Evolutionary conservation across 2,888 invertebrate genomes (phyloP), one percentile per base, ranked within the genome.

Genomic region (Cheilosia vulpina): DNA sequence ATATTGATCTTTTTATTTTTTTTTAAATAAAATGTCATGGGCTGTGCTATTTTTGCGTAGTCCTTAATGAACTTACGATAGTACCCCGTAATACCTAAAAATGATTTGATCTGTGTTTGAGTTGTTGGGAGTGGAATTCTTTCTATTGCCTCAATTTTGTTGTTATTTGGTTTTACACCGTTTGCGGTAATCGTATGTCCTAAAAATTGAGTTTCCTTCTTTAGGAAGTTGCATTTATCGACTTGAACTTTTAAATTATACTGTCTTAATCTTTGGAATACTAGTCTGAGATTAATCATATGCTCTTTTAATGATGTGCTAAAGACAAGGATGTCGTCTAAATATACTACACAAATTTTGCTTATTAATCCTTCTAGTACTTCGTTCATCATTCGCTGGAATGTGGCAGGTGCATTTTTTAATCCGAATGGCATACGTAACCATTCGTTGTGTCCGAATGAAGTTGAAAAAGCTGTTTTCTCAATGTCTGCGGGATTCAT

Each of bases 111-210:
- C 73, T 89, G 63, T 73, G 87, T 89, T 57, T 63, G 58, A 15
- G 84, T 89, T 72, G 79, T 87, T 7, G 87, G 88, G 4, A 89
- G 65, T n/a, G 87, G 85, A 34, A 85, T 88, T 19, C 89, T 87
- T 53, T n/a, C 13, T 89, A 87, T 9, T 81, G 83, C 63, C 17
- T 87, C 78, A 1, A 88, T 88, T 84, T 90, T 90, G 2, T 87
- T 81, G 1, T 88, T 89, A 66, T 90, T 89, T 5, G 90, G 89
- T 69, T 80, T 88, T 17, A 89, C 87, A 15, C 88, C 89, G 0
- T 90, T 88, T 4, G 88, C 60, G 1, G 89, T 88, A 17, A 91
- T 82, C 3, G 89, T 60, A 68, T 89, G 90, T 2, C 90, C 90
- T 19, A 91, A 21, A 4, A 21, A 84, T 0, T 89, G 83, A 82